Evolutionary conservation across 2,888 invertebrate species (phyloP), one percentile per base, ranked within the genome.

Genomic region (Gymnoscelis rufifasciata): DNA sequence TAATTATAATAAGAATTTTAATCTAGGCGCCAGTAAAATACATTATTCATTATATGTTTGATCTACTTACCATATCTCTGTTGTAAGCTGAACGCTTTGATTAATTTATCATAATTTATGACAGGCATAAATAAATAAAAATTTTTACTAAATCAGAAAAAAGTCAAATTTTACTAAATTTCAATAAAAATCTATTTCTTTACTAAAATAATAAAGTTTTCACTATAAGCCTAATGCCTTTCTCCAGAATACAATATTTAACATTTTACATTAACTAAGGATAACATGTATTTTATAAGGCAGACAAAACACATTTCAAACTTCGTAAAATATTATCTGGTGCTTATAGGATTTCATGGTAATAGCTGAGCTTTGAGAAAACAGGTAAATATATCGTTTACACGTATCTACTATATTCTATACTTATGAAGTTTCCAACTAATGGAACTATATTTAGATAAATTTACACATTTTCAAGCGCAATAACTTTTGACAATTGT

Each of bases 21-120:
- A 35, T 38, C 35, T 26, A 38, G 49, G 29, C 38, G 45, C 45
- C 42, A 45, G 23, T 13, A n/a, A 13, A 33, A 42, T 50, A 36
- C 38, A 45, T 50, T 6, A 50, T 50, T 42, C 50, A 45, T 26
- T 30, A 19, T 7, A 7, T 42, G 33, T 38, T 48, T 42, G 41
- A 44, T 45, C 40, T 38, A 45, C 29, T 38, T 45, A 42, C 29
- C 38, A 49, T 38, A 42, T 50, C 44, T 33, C 13, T 8, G 30
- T 40, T 38, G 38, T 38, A 33, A 41, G 42, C 30, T 19, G 33
- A 12, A 30, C 31, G 7, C 42, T 33, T 2, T n/a, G 10, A 8
- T 7, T 33, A 33, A 5, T n/a, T 33, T 33, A 33, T 14, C 31
- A 33, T 33, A 33, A 14, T 33, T 33, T 15, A 15, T 33, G 13